phyloP scores from a whole-genome alignment of 2,797 vertebrate species.

The Mallotus villosus region DNA sequence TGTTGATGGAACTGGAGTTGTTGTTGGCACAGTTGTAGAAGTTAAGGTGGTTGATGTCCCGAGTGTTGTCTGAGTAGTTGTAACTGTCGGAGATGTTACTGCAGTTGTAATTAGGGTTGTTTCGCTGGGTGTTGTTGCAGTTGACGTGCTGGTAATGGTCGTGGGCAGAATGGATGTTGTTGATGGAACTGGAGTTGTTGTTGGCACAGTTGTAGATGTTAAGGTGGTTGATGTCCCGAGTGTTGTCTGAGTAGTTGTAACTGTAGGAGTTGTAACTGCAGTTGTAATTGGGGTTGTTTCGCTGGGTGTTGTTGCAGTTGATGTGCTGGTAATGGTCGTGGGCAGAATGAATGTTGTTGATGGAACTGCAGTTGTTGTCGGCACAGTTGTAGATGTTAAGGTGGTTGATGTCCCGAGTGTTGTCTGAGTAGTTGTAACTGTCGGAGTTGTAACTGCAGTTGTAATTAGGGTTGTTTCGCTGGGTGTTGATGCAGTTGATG shows the following conservation, averaged over 20 bases:
- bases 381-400: background rate
- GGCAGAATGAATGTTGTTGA: background rate
- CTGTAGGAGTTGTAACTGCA: background rate
- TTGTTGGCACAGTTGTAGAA: background rate
- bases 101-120: background rate
- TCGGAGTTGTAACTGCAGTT: constrained; percentile 1
- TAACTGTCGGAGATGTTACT: too few species aligned
- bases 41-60: background rate
- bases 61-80: background rate
- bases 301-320: background rate
- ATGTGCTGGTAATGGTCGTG: background rate
- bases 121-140: background rate
- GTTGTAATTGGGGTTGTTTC: background rate
- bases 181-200: background rate
- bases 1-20: background rate
- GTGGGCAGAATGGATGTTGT: background rate
- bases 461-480: background rate
- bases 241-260: background rate
- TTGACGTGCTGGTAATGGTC: background rate
- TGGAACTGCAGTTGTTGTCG: too few species aligned
- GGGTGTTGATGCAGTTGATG: background rate
- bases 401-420: background rate
- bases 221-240: background rate
- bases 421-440: background rate
- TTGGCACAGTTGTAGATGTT: background rate